Evolutionary conservation across 1,140 invertebrate genomes (phyloP).

Genomic region (Sipha flava): DNA sequence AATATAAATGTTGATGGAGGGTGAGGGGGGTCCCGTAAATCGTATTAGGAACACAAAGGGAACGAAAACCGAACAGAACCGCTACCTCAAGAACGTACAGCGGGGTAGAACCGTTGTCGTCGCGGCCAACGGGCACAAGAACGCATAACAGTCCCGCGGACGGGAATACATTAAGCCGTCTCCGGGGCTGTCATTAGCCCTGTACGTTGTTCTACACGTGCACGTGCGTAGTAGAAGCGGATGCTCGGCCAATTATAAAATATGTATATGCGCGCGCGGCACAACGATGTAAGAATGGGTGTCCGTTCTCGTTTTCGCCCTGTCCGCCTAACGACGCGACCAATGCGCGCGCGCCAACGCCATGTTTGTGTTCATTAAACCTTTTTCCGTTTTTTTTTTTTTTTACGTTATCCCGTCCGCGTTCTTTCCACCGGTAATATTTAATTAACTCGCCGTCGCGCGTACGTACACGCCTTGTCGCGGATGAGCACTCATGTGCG

Average conservation of each 20-base stretch:
- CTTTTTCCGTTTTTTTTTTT: neutral
- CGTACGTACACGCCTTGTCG: too few relatives aligned
- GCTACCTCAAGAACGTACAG: too few relatives aligned
- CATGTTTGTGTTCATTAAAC: constrained; percentile 25
- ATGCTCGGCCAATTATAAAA: constrained; percentile 26
- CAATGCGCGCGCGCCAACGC: neutral
- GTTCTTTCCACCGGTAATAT: neutral
- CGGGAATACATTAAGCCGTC: constrained; percentile 27
- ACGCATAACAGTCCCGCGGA: neutral
- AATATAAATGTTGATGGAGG: too few relatives aligned
- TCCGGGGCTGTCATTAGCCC: constrained; percentile 14
- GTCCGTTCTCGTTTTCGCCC: neutral
- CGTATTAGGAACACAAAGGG: too few relatives aligned
- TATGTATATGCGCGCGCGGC: neutral
- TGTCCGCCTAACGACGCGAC: neutral
- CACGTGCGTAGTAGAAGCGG: neutral
- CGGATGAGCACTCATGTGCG: constrained; percentile 13
- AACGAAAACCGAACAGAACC: too few relatives aligned
- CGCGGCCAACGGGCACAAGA: neutral
- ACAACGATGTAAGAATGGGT: neutral
- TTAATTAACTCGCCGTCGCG: constrained; percentile 16
- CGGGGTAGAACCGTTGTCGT: neutral
- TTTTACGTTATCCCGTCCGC: neutral
- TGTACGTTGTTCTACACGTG: neutral
- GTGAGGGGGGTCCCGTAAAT: too few relatives aligned